These are phyloP conservation scores for Thymelicus sylvestris DNA, from an alignment of 2,888 invertebrate species.

Conservation along the genomic window DNA sequence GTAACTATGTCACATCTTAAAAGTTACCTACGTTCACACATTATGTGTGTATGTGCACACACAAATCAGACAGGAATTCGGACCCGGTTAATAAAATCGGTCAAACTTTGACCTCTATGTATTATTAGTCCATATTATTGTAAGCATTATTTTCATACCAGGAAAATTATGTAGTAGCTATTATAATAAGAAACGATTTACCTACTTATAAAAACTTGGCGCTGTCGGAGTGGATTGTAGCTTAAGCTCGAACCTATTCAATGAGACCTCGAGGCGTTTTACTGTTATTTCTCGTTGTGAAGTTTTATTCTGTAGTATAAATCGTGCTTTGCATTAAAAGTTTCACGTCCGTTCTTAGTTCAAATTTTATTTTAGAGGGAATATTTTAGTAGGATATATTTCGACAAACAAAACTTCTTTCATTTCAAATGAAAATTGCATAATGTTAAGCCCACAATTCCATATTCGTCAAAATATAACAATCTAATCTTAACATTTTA, in stretches of 20 bases:
- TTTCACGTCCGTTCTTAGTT: slow-evolving; percentile 15
- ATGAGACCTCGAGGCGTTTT: slow-evolving; percentile 36
- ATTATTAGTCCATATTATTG: too few species aligned
- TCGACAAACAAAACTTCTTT: background rate
- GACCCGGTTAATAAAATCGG: too few species aligned
- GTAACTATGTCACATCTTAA: too few species aligned
- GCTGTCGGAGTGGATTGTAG: slow-evolving; percentile 25
- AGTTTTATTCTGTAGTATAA: slow-evolving; percentile 26
- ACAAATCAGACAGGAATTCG: too few species aligned
- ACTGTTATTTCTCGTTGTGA: slow-evolving; percentile 32
- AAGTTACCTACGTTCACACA: too few species aligned
- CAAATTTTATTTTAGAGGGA: background rate
- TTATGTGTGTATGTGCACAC: too few species aligned
- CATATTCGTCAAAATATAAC: too few species aligned
- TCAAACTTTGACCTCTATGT: too few species aligned
- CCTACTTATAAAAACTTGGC: slow-evolving; percentile 26
- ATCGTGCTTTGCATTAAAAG: slow-evolving; percentile 35
- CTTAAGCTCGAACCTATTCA: slow-evolving; percentile 32
- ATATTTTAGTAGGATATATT: background rate
- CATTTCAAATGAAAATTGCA: too few species aligned
- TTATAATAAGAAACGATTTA: slow-evolving; percentile 16
- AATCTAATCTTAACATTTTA: too few species aligned
- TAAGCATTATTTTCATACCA: slow-evolving; percentile 36
- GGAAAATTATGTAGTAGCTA: slow-evolving; percentile 7
- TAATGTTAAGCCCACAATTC: too few species aligned